Conservation (phyloP, 2,888 invertebrate species). For the Cataglyphis cursor region DNA sequence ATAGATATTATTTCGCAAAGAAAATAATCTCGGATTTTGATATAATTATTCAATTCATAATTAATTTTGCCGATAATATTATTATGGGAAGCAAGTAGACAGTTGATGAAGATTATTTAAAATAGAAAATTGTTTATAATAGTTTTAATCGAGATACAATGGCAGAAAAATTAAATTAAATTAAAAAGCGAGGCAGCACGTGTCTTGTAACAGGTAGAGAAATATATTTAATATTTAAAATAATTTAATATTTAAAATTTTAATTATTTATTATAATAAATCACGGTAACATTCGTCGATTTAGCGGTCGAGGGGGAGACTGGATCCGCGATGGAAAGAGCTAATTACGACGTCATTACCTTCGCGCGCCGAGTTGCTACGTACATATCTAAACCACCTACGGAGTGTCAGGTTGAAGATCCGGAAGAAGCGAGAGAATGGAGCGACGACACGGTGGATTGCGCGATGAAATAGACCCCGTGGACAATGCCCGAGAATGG, state of each 20-base stretch:
- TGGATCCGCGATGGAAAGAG: slow-evolving; percentile 41
- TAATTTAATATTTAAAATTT: no score
- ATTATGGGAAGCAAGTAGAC: background rate
- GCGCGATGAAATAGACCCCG: slow-evolving; percentile 70
- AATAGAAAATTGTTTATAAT: background rate
- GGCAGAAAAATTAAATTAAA: background rate
- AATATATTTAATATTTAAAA: background rate
- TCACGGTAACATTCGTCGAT: background rate
- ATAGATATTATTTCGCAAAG: background rate
- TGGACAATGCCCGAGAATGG: slow-evolving; percentile 77
- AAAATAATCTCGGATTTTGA: background rate
- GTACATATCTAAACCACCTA: slow-evolving; percentile 61
- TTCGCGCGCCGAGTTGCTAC: slow-evolving; percentile 52
- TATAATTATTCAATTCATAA: background rate
- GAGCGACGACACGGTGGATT: slow-evolving; percentile 55
- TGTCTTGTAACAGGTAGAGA: background rate
- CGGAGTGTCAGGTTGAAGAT: slow-evolving; percentile 50
- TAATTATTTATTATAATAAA: no score
- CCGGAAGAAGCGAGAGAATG: slow-evolving; percentile 55
- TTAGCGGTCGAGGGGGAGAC: background rate
- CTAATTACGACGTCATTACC: slow-evolving; percentile 59
- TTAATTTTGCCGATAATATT: background rate
- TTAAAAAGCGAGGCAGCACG: background rate
- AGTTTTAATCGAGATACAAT: background rate
- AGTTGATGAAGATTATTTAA: background rate